These are phyloP conservation scores for Sminthurinus aureus DNA, from an alignment of 2,888 invertebrate species.

Conservation along the genomic window DNA sequence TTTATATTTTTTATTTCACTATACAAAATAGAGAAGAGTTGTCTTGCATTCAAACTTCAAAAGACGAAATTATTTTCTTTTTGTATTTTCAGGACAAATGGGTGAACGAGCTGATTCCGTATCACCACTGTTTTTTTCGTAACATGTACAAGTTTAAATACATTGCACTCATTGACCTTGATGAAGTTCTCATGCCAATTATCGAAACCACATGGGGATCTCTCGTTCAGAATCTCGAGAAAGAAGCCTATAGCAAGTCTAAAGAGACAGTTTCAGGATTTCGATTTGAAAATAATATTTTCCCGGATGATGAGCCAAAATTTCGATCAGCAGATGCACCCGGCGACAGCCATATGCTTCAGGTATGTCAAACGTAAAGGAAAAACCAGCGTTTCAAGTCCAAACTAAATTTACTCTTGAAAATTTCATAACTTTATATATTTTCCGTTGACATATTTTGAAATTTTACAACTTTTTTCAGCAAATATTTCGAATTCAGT, in stretches of 20 bases:
- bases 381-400: too few relatives aligned
- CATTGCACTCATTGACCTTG: not conserved
- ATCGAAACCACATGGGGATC: not conserved
- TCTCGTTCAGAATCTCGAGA: not conserved
- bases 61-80: too few relatives aligned
- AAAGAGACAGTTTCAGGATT: not conserved
- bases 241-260: not conserved
- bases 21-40: too few relatives aligned
- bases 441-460: too few relatives aligned
- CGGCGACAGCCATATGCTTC: not conserved
- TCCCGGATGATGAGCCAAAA: not conserved
- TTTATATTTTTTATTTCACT: too few relatives aligned
- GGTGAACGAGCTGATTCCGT: not conserved
- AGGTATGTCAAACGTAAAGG: too few relatives aligned
- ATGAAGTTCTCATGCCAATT: slow-evolving; percentile 1
- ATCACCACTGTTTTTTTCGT: slow-evolving; percentile 8
- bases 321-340: not conserved
- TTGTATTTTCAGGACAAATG: not conserved
- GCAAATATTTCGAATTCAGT: too few relatives aligned
- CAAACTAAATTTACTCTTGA: too few relatives aligned
- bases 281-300: not conserved
- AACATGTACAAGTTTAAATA: slow-evolving; percentile 2
- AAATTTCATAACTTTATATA: too few relatives aligned
- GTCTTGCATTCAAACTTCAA: too few relatives aligned
- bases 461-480: too few relatives aligned